Conservation (phyloP, 2,113 vertebrate species). For the Alosa alosa region DNA sequence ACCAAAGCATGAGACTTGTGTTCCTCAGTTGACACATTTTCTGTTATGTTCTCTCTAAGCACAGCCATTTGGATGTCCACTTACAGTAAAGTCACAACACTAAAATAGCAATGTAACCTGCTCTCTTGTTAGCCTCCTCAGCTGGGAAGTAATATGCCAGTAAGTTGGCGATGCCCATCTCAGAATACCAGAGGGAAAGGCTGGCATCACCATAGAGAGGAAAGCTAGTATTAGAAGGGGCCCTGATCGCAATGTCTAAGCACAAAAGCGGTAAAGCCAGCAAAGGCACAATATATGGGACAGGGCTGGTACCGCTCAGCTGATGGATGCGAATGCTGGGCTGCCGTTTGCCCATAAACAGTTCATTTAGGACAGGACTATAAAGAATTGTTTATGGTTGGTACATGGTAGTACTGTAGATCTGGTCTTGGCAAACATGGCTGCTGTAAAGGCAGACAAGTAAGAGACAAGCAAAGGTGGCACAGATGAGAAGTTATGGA, state of each 20-base stretch:
- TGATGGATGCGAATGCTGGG: not conserved
- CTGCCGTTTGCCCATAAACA: not conserved
- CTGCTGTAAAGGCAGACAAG: not conserved
- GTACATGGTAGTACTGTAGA: not conserved
- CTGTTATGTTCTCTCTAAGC: not conserved
- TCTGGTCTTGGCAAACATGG: not conserved
- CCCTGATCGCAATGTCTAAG: not conserved
- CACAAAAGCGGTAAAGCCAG: not conserved
- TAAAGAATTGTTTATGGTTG: not conserved
- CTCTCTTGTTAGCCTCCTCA: not conserved
- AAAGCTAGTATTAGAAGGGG: not conserved
- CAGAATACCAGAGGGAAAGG: not conserved
- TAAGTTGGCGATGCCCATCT: not conserved
- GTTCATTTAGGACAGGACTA: not conserved
- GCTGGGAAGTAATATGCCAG: not conserved
- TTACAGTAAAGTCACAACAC: not conserved
- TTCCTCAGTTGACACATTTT: not conserved
- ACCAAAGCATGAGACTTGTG: not conserved
- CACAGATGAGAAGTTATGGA: not conserved
- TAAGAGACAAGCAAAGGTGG: not conserved
- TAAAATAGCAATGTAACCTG: not conserved
- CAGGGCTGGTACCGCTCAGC: not conserved
- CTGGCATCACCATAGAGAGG: not conserved
- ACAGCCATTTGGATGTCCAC: not conserved
- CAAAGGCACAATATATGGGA: not conserved